Evolutionary conservation across 92 coral and sea anemone genomes (phyloP).

Genomic region (Actinernus sp.): DNA sequence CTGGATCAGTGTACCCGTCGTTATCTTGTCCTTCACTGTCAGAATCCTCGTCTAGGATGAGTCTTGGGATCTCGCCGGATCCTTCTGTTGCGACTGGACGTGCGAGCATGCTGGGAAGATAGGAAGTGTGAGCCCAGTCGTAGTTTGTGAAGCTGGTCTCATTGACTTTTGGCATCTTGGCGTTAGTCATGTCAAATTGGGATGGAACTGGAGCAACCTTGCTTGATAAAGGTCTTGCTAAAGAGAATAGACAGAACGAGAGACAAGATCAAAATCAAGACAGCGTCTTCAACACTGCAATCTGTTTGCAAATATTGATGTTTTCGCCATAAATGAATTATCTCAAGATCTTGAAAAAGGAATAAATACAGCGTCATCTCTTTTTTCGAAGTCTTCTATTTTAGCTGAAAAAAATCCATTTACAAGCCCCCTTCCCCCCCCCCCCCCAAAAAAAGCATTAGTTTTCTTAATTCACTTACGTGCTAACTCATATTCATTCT

Average conservation of each 20-base stretch:
- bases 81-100: conserved; percentile 1
- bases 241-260: not conserved
- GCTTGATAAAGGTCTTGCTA: conserved; percentile 1
- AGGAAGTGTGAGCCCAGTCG: conserved; percentile 77
- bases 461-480: conserved; percentile 11
- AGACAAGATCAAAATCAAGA: not conserved
- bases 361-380: no score
- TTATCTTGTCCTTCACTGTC: conserved; percentile 20
- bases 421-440: no score
- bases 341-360: no score
- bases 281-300: no score
- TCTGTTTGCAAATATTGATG: no score
- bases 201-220: conserved; percentile 29
- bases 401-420: no score
- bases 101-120: conserved; percentile 57
- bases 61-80: conserved; percentile 2
- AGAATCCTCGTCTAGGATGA: conserved; percentile 30
- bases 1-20: conserved; percentile 5
- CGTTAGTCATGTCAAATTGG: conserved; percentile 68
- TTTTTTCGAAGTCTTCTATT: no score
- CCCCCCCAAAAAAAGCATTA: no score
- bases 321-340: no score
- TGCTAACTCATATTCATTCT: conserved; percentile 11
- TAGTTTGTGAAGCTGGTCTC: conserved; percentile 61
- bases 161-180: conserved; percentile 55